These are phyloP conservation scores for Phataginus tetradactyla DNA, from an alignment of 2,797 vertebrate species.

Conservation along the genomic window DNA sequence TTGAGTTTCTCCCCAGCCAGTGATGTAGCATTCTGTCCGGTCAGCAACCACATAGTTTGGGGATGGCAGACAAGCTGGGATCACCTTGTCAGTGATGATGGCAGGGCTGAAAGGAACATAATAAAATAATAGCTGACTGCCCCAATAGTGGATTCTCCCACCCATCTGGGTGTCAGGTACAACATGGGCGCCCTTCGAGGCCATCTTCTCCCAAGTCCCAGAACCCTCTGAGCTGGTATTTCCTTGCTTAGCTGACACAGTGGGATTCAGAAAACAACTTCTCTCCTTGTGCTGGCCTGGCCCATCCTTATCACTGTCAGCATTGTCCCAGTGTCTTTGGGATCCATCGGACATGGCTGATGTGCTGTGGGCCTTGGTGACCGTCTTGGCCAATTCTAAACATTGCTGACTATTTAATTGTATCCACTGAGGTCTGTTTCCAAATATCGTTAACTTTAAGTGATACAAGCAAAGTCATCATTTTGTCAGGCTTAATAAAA, in stretches of 20 bases:
- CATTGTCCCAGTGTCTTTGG: accelerated
- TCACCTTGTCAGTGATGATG: constrained; percentile 89
- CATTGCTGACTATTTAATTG: not conserved
- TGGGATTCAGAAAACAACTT: accelerated
- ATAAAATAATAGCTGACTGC: not conserved
- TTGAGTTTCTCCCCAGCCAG: constrained; percentile 96
- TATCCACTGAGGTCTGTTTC: not conserved
- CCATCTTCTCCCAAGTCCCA: not conserved
- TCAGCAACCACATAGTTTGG: constrained; percentile 90
- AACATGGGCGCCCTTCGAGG: too few relatives aligned
- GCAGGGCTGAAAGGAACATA: constrained; percentile 89
- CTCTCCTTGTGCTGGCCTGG: too few relatives aligned
- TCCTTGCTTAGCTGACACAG: not conserved
- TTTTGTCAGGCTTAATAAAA: not conserved
- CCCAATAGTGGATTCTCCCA: not conserved
- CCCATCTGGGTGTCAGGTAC: accelerated
- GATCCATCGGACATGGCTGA: not conserved
- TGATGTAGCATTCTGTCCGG: constrained; percentile 93
- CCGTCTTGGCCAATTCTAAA: not conserved
- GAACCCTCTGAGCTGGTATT: accelerated
- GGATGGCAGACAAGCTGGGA: constrained; percentile 92
- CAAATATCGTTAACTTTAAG: not conserved
- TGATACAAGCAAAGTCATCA: not conserved
- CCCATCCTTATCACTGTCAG: accelerated
- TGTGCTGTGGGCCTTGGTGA: accelerated